Evolutionary conservation across 2,888 invertebrate genomes (phyloP).

Genomic region (Sabatieria punctata): DNA sequence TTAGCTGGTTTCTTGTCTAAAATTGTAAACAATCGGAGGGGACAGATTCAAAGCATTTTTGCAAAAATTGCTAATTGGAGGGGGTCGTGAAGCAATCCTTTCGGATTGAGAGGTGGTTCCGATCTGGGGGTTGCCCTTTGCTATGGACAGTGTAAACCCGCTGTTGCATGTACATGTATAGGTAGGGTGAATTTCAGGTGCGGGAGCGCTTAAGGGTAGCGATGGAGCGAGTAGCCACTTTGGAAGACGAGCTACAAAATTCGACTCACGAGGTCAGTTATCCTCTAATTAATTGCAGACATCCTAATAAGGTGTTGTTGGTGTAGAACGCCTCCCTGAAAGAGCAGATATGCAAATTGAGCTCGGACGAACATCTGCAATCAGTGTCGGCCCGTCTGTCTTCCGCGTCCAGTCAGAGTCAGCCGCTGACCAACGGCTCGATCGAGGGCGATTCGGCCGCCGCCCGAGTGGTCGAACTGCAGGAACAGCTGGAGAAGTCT

Average conservation of each 20-base stretch:
- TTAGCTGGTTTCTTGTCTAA: too few relatives aligned
- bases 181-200: conserved; percentile 47
- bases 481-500: conserved; percentile 45
- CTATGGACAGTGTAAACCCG: too few relatives aligned
- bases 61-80: too few relatives aligned
- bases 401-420: conserved; percentile 5
- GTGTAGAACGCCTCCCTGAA: conserved; percentile 2
- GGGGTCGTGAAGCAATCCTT: too few relatives aligned
- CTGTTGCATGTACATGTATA: too few relatives aligned
- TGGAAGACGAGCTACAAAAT: conserved; percentile 86
- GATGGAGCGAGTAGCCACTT: conserved; percentile 76
- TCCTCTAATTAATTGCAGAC: not conserved
- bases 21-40: too few relatives aligned
- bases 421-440: not conserved
- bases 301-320: not conserved
- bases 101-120: too few relatives aligned
- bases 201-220: conserved; percentile 87
- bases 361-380: too few relatives aligned
- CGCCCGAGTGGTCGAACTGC: conserved; percentile 36
- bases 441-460: too few relatives aligned
- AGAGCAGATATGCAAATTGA: not conserved
- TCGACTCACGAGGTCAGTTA: conserved; percentile 54
- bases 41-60: too few relatives aligned
- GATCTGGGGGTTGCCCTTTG: too few relatives aligned
- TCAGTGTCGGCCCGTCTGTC: conserved; percentile 4